Evolutionary conservation across 2,888 invertebrate genomes (phyloP), one percentile per base, ranked within the genome.

Genomic region (Mycalesis mineus): DNA sequence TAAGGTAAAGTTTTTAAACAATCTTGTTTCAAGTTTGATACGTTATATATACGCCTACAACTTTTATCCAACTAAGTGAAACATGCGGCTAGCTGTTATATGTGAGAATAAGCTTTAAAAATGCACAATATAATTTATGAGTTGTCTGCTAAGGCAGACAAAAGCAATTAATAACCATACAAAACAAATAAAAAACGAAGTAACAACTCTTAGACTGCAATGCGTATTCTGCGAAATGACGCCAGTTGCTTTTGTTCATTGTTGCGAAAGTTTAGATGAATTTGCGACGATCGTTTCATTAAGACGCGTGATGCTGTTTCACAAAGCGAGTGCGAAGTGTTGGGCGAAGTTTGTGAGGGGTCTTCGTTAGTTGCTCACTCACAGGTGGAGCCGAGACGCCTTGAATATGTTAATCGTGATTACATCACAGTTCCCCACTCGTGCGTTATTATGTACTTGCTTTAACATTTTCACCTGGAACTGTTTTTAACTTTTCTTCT

Each of bases 231-330:
- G 75, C 73, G 72, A 77, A 78, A 77, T 77, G 78, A 73, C 76
- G 78, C 74, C 76, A 75, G 72, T 71, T 74, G 77, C 45, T 74
- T 75, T 69, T 65, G 74, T 67, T 81, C 81, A 80, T 82, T 83
- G 82, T 84, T 80, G 80, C 79, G 82, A 82, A 87, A 82, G 81
- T 85, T 83, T 80, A 80, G 86, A 83, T 80, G 80, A 85, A 82
- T 84, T 84, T 81, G 80, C 77, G 79, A 83, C 79, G 82, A 84
- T 84, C 79, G 76, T 82, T 85, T 88, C 82, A 87, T 87, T 82
- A 84, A 78, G 78, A 79, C 76, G 75, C 75, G 77, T 81, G 74
- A 78, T 80, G 80, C 75, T 82, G 82, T 83, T 82, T 80, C 76
- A 77, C 84, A 84, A 83, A 84, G 84, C 77, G 79, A 80, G 75